Evolutionary conservation across 2,888 invertebrate species (phyloP).

Genomic region (Hyppa rectilinea): DNA sequence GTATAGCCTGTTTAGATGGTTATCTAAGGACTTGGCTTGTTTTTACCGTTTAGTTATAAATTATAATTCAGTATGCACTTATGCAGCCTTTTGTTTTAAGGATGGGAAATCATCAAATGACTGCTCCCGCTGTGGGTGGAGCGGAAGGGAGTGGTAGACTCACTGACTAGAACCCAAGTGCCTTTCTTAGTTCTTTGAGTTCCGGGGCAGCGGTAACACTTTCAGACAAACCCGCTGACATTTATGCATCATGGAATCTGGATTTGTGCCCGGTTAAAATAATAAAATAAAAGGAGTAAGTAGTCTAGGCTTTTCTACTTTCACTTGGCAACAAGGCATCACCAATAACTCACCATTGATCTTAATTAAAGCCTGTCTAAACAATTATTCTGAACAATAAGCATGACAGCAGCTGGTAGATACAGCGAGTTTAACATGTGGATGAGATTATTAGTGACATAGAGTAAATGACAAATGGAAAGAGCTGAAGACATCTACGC

Average conservation of each 20-base stretch:
- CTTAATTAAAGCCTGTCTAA: conserved; percentile 44
- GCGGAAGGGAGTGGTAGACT: too few relatives aligned
- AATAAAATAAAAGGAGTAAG: too few relatives aligned
- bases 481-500: background rate
- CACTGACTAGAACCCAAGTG: too few relatives aligned
- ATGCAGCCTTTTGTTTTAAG: too few relatives aligned
- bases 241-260: too few relatives aligned
- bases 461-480: conserved; percentile 30
- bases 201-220: too few relatives aligned
- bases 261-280: too few relatives aligned
- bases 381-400: conserved; percentile 46
- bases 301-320: background rate
- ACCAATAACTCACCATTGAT: conserved; percentile 25
- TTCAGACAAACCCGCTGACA: too few relatives aligned
- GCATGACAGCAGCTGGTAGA: conserved; percentile 49
- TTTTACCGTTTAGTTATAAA: background rate
- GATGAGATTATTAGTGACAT: conserved; percentile 56
- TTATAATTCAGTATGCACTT: background rate
- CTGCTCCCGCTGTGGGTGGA: too few relatives aligned
- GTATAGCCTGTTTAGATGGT: background rate
- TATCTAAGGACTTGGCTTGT: conserved; percentile 4
- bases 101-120: too few relatives aligned
- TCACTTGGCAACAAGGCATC: conserved; percentile 7
- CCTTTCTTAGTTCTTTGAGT: too few relatives aligned
- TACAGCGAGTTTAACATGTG: conserved; percentile 53